A percentile compares a stretch with the other conserved stretches of the same genome.
These are phyloP conservation scores for Phytoseiulus persimilis DNA, from an alignment of 2,888 invertebrate genomes.

Conservation along the genomic window DNA sequence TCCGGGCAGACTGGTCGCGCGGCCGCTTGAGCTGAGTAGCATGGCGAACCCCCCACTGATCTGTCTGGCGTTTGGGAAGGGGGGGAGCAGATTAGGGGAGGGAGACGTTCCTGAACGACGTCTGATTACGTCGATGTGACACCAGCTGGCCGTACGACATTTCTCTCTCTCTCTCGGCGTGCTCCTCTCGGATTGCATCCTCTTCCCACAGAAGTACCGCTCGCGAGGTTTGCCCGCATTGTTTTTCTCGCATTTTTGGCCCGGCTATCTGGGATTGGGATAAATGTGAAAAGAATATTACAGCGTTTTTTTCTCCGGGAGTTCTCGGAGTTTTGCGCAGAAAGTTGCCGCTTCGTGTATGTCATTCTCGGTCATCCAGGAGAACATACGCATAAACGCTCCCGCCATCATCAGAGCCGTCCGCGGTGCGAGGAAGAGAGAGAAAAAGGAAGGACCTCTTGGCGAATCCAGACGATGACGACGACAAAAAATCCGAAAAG, in stretches of 20 bases:
- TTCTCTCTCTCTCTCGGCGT: background rate
- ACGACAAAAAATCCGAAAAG: background rate
- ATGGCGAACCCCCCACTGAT: background rate
- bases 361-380: background rate
- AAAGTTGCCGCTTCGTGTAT: background rate
- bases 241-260: background rate
- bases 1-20: too few species aligned
- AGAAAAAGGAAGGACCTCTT: background rate
- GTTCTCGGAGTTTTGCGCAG: background rate
- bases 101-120: constrained; percentile 21
- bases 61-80: background rate
- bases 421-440: too few species aligned
- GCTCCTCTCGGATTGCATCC: too few species aligned
- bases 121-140: constrained; percentile 37
- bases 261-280: background rate
- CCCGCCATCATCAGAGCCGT: too few species aligned
- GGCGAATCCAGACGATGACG: background rate
- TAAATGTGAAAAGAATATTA: background rate
- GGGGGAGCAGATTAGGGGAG: background rate
- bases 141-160: constrained; percentile 29
- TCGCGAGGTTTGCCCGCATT: background rate
- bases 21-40: background rate
- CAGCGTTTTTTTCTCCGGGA: background rate
- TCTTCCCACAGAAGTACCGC: background rate
- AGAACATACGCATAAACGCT: background rate